phyloP scores from a whole-genome alignment of 2,797 vertebrate genomes.

The Tarsius wallacei region DNA sequence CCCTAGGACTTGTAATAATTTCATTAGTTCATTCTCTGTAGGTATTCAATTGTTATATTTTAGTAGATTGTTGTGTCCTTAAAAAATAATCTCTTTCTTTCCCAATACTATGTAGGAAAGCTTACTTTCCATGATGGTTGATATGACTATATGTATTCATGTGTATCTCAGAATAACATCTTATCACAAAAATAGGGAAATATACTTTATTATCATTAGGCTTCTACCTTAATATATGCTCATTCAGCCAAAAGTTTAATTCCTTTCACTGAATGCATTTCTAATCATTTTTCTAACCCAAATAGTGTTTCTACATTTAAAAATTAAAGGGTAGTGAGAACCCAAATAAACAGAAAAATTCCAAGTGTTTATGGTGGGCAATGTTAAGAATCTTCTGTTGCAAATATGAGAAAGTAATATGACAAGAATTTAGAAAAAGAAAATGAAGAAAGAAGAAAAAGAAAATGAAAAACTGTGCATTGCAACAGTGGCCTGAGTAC shows the following conservation, averaged over 20 bases:
- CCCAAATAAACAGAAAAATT: background rate
- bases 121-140: background rate
- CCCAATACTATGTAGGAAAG: background rate
- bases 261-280: background rate
- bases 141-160: background rate
- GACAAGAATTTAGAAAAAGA: background rate
- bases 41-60: background rate
- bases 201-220: background rate
- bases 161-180: background rate
- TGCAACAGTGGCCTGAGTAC: background rate
- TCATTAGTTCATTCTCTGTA: conserved; percentile 9
- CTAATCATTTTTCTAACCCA: conserved; percentile 12
- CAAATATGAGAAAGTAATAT: background rate
- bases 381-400: background rate
- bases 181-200: background rate
- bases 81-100: conserved; percentile 11
- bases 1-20: background rate
- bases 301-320: background rate
- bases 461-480: background rate
- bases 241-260: conserved; percentile 23
- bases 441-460: background rate
- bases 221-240: background rate
- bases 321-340: background rate
- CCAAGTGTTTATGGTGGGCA: background rate
- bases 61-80: background rate